Percentiles rank a stretch among this genome's conserved stretches.
These are phyloP conservation scores for Phrixothrix hirtus DNA, from an alignment of 2,888 invertebrate species.

Conservation along the genomic window DNA sequence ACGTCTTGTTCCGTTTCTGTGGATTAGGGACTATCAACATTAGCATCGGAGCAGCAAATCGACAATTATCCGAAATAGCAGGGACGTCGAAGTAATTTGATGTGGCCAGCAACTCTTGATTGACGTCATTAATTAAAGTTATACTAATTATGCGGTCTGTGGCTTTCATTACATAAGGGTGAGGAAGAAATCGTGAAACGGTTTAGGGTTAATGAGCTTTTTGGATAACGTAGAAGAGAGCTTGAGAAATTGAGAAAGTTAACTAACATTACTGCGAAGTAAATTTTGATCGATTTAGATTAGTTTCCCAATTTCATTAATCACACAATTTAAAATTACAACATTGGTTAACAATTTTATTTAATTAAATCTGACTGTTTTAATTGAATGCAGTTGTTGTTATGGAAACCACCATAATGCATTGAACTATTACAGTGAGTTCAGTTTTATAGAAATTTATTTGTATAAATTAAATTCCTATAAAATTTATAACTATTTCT, in stretches of 20 bases:
- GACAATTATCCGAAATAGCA: slow-evolving; percentile 22
- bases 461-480: no score
- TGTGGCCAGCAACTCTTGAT: slow-evolving; percentile 37
- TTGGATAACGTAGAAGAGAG: slow-evolving; percentile 3
- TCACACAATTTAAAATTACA: no score
- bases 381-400: no score
- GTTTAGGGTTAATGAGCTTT: slow-evolving; percentile 28
- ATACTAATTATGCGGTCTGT: slow-evolving; percentile 37
- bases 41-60: slow-evolving; percentile 29
- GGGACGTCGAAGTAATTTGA: slow-evolving; percentile 35
- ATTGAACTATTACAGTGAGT: no score
- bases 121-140: slow-evolving; percentile 38
- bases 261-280: no score
- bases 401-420: no score
- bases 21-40: slow-evolving; percentile 26
- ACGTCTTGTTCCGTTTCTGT: slow-evolving; percentile 24
- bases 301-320: no score
- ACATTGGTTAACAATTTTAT: no score
- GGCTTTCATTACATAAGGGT: slow-evolving; percentile 26
- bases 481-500: no score
- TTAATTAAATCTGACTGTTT: no score
- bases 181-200: slow-evolving; percentile 33
- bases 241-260: slow-evolving; percentile 5
- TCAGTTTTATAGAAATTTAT: no score
- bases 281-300: no score